Evolutionary conservation across 2,797 vertebrate species (phyloP), one percentile per base, ranked within the genome.

Genomic region (Neostethus bicornis): DNA sequence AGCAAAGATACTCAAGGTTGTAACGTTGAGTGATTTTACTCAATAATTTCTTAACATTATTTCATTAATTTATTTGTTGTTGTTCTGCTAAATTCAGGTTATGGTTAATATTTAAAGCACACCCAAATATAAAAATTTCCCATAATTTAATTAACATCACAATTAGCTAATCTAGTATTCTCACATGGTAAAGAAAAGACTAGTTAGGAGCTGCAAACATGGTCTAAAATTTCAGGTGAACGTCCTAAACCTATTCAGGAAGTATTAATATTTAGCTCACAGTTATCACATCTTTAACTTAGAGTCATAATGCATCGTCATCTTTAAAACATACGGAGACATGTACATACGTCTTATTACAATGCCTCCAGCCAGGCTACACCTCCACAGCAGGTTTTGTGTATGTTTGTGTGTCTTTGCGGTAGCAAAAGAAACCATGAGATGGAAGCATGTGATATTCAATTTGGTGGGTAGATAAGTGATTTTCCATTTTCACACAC

Each of bases 371-470:
- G 23, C 11, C 51, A 70, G 59, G 46, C 47, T 32, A 25, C 9
- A 6, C 32, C 57, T 59, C 42, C 70, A 34, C 38, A 41, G 42
- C 31, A 23, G 31, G 16, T 3, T 23, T 11, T 44, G 61, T 21
- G 50, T 48, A 57, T 34, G 50, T 31, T 41, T 26, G 38, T 65
- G 46, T 32, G 66, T 6, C n/a, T 61, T 20, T 51, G 52, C 41
- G 62, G 61, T 45, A 23, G 20, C 57, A 72, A 68, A 50, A 24
- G 61, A 43, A 63, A 46, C 48, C 73, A 77, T 82, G 79, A 56
- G 69, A 77, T 71, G 2, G 50, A 78, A 74, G 50, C 85, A 85
- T 88, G 87, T 85, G 85, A 87, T 77, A 66, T 52, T 64, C 4
- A 42, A 55, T 74, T 49, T 62, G n/a, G 32, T 56, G 66, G 59